A percentile compares a stretch with the other conserved stretches of the same genome.
These are phyloP conservation scores for Miichthys miiuy DNA, from an alignment of 2,797 vertebrate genomes.

Conservation along the genomic window DNA sequence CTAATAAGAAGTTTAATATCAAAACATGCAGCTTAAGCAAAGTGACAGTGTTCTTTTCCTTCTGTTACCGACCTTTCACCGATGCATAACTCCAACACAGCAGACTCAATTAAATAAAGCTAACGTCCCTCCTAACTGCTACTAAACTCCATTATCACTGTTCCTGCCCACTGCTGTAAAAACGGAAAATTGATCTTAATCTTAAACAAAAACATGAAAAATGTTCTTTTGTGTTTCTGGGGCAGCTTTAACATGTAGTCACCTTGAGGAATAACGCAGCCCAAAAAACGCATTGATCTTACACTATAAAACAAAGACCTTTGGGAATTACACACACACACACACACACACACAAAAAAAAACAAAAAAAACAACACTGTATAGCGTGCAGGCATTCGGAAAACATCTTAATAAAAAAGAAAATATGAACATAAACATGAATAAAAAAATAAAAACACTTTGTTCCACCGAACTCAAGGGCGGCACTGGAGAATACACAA, in stretches of 20 bases:
- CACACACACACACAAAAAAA: background rate
- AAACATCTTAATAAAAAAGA: constrained; percentile 68
- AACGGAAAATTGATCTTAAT: constrained; percentile 68
- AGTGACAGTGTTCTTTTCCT: constrained; percentile 24
- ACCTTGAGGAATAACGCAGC: constrained; percentile 78
- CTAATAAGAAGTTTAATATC: constrained; percentile 17
- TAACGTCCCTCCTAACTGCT: constrained; percentile 48
- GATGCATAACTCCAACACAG: constrained; percentile 49
- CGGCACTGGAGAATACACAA: constrained; percentile 54
- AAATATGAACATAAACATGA: constrained; percentile 69
- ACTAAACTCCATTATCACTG: constrained; percentile 50
- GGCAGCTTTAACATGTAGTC: constrained; percentile 71
- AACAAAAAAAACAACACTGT: constrained; percentile 22
- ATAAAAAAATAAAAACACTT: constrained; percentile 41
- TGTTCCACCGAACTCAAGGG: constrained; percentile 70
- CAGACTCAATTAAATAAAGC: constrained; percentile 67
- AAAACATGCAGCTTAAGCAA: constrained; percentile 38
- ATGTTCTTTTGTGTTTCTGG: constrained; percentile 74
- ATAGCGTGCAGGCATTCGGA: constrained; percentile 36
- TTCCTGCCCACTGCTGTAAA: constrained; percentile 37
- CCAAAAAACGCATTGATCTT: constrained; percentile 76
- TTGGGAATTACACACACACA: constrained; percentile 69
- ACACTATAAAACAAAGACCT: constrained; percentile 69
- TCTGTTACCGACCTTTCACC: constrained; percentile 49
- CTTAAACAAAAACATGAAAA: constrained; percentile 72